Evolutionary conservation across 2,113 vertebrate genomes (phyloP).

Genomic region (Tragelaphus buxtoni): DNA sequence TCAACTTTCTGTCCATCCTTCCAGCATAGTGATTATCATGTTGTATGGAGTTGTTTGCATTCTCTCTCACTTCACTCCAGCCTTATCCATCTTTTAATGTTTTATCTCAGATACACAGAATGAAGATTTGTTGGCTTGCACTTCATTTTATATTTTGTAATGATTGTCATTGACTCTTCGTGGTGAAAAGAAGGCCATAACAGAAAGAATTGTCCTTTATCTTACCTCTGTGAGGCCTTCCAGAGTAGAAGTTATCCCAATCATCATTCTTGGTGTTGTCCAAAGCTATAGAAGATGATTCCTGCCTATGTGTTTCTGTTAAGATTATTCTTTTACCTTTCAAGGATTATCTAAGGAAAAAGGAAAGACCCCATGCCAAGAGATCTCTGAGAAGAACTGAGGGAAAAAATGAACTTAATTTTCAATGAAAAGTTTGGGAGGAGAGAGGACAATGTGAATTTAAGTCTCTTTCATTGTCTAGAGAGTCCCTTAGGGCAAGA

Average conservation of each 20-base stretch:
- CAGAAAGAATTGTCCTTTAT: background rate
- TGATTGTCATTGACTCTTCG: background rate
- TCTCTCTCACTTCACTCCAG: background rate
- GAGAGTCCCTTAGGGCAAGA: background rate
- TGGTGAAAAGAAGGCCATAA: background rate
- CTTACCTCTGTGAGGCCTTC: background rate
- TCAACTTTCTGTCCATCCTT: background rate
- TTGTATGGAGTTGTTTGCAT: background rate
- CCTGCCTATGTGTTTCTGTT: background rate
- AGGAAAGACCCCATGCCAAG: background rate
- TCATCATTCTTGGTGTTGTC: background rate
- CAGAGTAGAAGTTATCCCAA: background rate
- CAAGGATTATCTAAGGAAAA: background rate
- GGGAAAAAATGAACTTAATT: background rate
- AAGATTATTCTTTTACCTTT: background rate
- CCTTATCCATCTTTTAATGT: background rate
- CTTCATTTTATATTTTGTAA: background rate
- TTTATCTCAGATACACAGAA: background rate
- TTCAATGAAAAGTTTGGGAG: background rate
- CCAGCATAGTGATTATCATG: background rate
- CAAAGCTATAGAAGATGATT: background rate
- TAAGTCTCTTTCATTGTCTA: background rate
- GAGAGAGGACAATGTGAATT: background rate
- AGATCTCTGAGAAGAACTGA: constrained; percentile 4
- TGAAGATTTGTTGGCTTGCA: background rate